Evolutionary conservation across 1,140 invertebrate genomes (phyloP).

Genomic region (Drosophila obscura): DNA sequence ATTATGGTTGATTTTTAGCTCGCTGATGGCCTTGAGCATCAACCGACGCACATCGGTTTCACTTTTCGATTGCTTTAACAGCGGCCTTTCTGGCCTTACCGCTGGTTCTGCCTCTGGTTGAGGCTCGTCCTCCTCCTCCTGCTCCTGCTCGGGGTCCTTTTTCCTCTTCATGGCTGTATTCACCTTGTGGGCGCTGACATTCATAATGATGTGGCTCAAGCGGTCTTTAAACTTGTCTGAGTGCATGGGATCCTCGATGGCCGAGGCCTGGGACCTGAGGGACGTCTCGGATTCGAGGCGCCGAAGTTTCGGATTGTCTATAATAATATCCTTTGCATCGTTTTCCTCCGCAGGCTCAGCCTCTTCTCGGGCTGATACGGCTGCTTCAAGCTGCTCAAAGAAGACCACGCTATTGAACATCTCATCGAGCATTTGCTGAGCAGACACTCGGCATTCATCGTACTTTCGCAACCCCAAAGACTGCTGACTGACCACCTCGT

Average conservation of each 20-base stretch:
- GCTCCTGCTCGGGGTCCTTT: neutral
- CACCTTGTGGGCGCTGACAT: constrained; percentile 44
- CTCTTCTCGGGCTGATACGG: neutral
- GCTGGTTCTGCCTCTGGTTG: constrained; percentile 7
- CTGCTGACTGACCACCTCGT: constrained; percentile 26
- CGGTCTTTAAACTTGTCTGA: constrained; percentile 78
- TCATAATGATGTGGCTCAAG: constrained; percentile 69
- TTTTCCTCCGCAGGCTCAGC: neutral
- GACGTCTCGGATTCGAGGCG: constrained; percentile 43
- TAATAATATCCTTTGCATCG: neutral
- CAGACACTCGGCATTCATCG: constrained; percentile 54
- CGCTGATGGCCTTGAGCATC: constrained; percentile 71
- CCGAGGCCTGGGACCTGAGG: constrained; percentile 53
- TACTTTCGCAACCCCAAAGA: constrained; percentile 19
- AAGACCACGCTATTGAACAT: constrained; percentile 64
- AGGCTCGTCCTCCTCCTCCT: constrained; percentile 13
- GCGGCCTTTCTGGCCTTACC: constrained; percentile 38
- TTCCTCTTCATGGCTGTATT: constrained; percentile 20
- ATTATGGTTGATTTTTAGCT: constrained; percentile 65
- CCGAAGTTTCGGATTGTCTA: neutral
- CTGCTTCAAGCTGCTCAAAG: constrained; percentile 47
- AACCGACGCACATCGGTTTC: constrained; percentile 74
- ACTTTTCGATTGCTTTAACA: constrained; percentile 79
- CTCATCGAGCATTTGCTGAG: constrained; percentile 62
- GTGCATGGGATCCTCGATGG: constrained; percentile 72